These are phyloP conservation scores for Drosophila anomalipes DNA, from an alignment of 2,888 invertebrate genomes.

Conservation along the genomic window DNA sequence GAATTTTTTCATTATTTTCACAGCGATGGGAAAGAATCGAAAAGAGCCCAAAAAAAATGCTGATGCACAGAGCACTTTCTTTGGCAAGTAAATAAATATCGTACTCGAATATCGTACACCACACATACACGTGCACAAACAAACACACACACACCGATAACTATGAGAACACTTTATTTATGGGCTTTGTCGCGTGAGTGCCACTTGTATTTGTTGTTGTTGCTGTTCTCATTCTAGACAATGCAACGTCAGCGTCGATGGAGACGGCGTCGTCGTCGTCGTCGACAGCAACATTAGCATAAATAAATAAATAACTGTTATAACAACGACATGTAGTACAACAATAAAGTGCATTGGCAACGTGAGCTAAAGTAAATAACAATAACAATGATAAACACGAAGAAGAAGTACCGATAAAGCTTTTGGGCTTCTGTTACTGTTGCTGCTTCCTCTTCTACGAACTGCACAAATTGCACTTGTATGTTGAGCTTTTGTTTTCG, in stretches of 20 bases:
- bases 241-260: slow-evolving; percentile 62
- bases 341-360: slow-evolving; percentile 55
- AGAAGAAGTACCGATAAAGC: slow-evolving; percentile 59
- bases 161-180: slow-evolving; percentile 71
- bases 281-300: slow-evolving; percentile 70
- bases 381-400: slow-evolving; percentile 39
- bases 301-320: slow-evolving; percentile 79
- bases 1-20: slow-evolving; percentile 62
- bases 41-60: slow-evolving; percentile 21
- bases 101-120: slow-evolving; percentile 44
- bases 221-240: slow-evolving; percentile 76
- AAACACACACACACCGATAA: slow-evolving; percentile 39
- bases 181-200: slow-evolving; percentile 71
- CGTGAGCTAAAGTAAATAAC: slow-evolving; percentile 55
- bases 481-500: slow-evolving; percentile 58
- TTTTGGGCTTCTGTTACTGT: slow-evolving; percentile 49
- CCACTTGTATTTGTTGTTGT: slow-evolving; percentile 53
- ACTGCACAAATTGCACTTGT: slow-evolving; percentile 49
- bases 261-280: slow-evolving; percentile 21
- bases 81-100: slow-evolving; percentile 40
- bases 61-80: slow-evolving; percentile 55
- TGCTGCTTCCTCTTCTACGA: slow-evolving; percentile 29
- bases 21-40: slow-evolving; percentile 53
- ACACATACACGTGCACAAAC: slow-evolving; percentile 5
- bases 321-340: slow-evolving; percentile 48